These are phyloP conservation scores for Seriola aureovittata DNA, from an alignment of 2,113 vertebrate species.

Conservation along the genomic window DNA sequence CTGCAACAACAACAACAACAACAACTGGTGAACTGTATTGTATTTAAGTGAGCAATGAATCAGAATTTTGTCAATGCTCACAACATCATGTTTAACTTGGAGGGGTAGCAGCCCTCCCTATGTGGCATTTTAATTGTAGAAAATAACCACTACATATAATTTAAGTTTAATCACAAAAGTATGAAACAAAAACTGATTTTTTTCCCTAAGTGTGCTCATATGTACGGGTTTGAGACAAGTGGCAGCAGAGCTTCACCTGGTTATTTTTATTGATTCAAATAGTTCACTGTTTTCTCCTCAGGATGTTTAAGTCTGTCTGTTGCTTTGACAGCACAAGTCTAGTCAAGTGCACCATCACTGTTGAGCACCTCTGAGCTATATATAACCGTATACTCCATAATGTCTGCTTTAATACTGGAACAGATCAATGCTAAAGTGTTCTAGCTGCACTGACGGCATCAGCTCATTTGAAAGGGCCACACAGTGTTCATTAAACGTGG, in stretches of 20 bases:
- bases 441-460: slow-evolving; percentile 37
- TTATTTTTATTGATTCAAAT: neutral
- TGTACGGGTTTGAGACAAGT: neutral
- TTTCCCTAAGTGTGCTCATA: neutral
- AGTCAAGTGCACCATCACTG: slow-evolving; percentile 10
- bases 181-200: neutral
- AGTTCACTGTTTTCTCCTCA: neutral
- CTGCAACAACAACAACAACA: too few species aligned
- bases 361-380: slow-evolving; percentile 43
- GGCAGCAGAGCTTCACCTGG: neutral
- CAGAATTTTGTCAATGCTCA: neutral
- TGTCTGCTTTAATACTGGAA: slow-evolving; percentile 42
- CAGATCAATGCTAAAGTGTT: slow-evolving; percentile 58
- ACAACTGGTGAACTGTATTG: neutral
- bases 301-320: slow-evolving; percentile 32
- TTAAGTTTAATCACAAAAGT: neutral
- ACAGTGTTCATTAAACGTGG: slow-evolving; percentile 30
- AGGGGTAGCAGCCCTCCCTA: neutral
- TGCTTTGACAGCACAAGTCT: slow-evolving; percentile 36
- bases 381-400: slow-evolving; percentile 21
- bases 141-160: neutral
- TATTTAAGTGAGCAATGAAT: neutral
- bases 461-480: slow-evolving; percentile 32
- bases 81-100: neutral
- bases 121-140: neutral